Evolutionary conservation across 2,113 vertebrate genomes (phyloP), one percentile per base, ranked within the genome.

Genomic region (Muscicapa adusta): DNA sequence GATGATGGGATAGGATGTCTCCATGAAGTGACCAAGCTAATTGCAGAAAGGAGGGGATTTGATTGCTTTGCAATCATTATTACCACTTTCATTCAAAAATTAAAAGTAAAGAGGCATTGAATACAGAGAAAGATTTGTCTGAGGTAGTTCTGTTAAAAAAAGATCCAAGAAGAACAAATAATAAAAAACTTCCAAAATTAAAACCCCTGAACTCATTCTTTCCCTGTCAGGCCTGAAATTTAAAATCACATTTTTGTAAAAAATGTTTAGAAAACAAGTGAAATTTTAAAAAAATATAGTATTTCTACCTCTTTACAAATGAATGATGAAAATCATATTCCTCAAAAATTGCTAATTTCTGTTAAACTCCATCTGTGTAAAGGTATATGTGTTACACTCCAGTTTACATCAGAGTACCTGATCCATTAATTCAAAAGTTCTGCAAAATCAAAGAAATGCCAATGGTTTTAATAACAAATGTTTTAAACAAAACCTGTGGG

Each of bases 381-480:
- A 88, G 36, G 11, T 18, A 4, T 43, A 10, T 18, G 6, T 40
- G 22, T 75, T 70, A 36, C 18, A 38, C 13, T 50, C 26, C 9
- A 12, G 17, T 83, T 53, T 65, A 14, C 80, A 54, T 61, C 70
- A 38, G 68, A 87, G 18, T 42, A 89, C 71, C 31, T 45, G 62
- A 88, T 62, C 14, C 17, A 38, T 89, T 95, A 77, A 66, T 83
- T 89, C 23, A 63, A 87, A 96, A 82, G 51, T 60, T 5, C 91
- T 16, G 36, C 85, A 65, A 90, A 94, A 95, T 56, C 36, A 89
- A 65, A 70, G 7, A 77, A 71, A 82, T 76, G 29, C 43, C 57
- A 71, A 12, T 91, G 79, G 45, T 67, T 96, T 95, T 94, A 95
- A 93, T 89, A 94, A 84, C 91, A 94, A 73, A 93, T 91, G 65